Evolutionary conservation across 2,888 invertebrate species (phyloP), one percentile per base, ranked within the genome.

Genomic region (Acleris holmiana): DNA sequence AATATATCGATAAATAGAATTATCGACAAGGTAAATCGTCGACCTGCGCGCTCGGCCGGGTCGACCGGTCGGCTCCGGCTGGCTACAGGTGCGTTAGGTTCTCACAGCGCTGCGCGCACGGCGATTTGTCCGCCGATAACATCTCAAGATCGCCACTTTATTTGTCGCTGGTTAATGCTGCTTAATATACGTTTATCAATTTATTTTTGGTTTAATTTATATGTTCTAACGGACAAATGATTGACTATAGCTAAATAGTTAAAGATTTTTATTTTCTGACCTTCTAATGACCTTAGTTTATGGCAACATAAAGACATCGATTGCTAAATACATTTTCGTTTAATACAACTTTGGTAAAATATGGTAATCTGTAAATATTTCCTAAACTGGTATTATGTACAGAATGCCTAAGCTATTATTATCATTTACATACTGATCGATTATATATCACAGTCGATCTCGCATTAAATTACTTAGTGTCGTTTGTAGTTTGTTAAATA

Each of bases 41-140:
- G 67, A 69, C 23, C 1, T 17, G 15, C 41, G 25, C 53, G 23
- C 54, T 17, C 63, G 58, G 48, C 49, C 82, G 76, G 77, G 78
- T 83, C 81, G 82, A 84, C 84, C 84, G 80, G 82, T 89, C 35
- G 35, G 35, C 35, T 35, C 89, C 55, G 47, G 44, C 41, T 54
- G 47, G 44, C 41, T 54, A 64, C 91, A 91, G 91, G 91, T 91
- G 91, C 88, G 85, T 82, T 78, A 73, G 84, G 83, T 90, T 91
- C 91, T 90, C 91, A 91, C 88, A 83, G 83, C 73, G 67, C 67
- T 61, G 77, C 79, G 81, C 82, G 83, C 81, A 80, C 79, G 77
- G 72, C 79, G 84, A 88, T 88, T 86, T 86, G 86, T 86, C 87
- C 68, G 64, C 66, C 76, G 85, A 86, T 86, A 84, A 78, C 72